Percentiles rank a stretch among this genome's conserved stretches.
phyloP scores from a whole-genome alignment of 2,797 vertebrate genomes.

The Alca torda region DNA sequence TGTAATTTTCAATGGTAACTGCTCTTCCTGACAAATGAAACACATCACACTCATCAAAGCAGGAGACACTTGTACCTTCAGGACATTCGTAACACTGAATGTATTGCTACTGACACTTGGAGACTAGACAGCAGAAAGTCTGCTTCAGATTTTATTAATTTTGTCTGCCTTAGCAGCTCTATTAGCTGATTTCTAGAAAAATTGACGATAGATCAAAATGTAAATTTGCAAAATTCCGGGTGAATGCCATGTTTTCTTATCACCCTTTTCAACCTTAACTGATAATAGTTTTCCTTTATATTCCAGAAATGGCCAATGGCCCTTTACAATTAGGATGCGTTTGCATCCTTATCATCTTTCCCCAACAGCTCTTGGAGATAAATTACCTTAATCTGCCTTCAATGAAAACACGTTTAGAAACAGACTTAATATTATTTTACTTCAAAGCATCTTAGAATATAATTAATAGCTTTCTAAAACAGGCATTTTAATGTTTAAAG shows the following conservation, averaged over 20 bases:
- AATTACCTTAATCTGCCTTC: not conserved
- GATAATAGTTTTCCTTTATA: conserved; percentile 35
- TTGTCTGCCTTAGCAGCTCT: conserved; percentile 48
- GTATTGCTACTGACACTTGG: conserved; percentile 63
- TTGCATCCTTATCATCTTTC: not conserved
- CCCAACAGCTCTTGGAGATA: conserved; percentile 6
- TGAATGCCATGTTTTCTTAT: conserved; percentile 5
- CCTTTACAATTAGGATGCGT: not conserved
- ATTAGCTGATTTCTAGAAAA: conserved; percentile 38
- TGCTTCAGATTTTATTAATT: conserved; percentile 7
- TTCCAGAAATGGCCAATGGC: not conserved
- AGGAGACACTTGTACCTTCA: conserved; percentile 3
- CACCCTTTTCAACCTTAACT: conserved; percentile 10
- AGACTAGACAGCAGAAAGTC: conserved; percentile 32
- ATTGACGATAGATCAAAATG: not conserved
- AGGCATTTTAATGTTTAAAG: not conserved
- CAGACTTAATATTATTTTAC: not conserved
- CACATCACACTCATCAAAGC: not conserved
- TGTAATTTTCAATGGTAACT: conserved; percentile 55
- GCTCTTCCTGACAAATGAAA: conserved; percentile 57
- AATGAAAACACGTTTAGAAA: conserved; percentile 12
- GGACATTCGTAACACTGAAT: conserved; percentile 49
- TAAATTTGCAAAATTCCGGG: conserved; percentile 9
- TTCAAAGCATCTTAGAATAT: conserved; percentile 7
- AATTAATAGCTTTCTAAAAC: conserved; percentile 15